Evolutionary conservation across 2,888 invertebrate species (phyloP), one percentile per base, ranked within the genome.

Genomic region (Trissolcus japonicus): DNA sequence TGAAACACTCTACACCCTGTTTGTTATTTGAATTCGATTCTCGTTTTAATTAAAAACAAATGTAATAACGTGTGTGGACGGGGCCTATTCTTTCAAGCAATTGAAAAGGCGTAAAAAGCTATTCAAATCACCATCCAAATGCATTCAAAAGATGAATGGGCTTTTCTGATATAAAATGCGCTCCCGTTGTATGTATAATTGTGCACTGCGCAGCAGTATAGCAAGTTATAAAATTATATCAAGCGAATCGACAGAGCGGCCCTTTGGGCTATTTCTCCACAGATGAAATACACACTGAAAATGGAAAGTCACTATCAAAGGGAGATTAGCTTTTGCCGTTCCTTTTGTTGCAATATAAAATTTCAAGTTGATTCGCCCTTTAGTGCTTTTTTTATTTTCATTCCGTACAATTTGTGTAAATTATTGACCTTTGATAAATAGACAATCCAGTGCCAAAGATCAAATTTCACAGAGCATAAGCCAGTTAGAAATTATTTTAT

Each of bases 271-370:
- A 78, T 78, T 74, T 78, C 78, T 78, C 73, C 72, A 40, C 65
- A 73, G 55, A 65, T 71, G 73, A 66, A 59, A 67, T 77, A 69
- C 61, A 73, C 71, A 73, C 56, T 66, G 73, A 66, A 77, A 78
- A 78, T 69, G 78, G 56, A 66, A 78, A 74, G 78, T 78, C 61
- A 66, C 68, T 69, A 51, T 78, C 78, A 78, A 78, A 78, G 78
- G 66, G 73, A 69, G 68, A 78, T 78, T 78, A 73, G 65, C 68
- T 73, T 74, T 78, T 25, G 50, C 61, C 53, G 61, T 65, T 60
- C 73, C 73, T 69, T 78, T 69, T 69, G 68, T 73, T 59, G 69
- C 69, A 69, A 78, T 78, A 62, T n/a, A n/a, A 73, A 73, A 65
- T 62, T 65, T 68, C 40, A 73, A 73, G 60, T 73, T 73, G 54